Evolutionary conservation across 2,113 vertebrate species (phyloP), one percentile per base, ranked within the genome.

Genomic region (Perccottus glenii): DNA sequence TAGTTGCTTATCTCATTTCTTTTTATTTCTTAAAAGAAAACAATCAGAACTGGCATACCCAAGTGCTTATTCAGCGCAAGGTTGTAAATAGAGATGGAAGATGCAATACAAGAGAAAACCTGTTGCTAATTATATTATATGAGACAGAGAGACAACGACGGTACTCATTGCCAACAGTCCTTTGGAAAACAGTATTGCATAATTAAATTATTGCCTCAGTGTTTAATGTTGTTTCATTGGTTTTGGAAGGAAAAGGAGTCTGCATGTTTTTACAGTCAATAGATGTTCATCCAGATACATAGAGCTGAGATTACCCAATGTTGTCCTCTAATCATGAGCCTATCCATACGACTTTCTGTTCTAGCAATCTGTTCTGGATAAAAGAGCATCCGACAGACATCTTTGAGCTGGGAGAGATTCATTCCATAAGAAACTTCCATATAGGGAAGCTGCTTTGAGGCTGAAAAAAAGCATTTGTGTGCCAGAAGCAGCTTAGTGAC

Each of bases 61-160:
- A n/a, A 38, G 33, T 11, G 32, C 52, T 36, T 27, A 27, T 27
- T 27, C 19, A 36, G 11, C 33, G 1, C 52, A 36, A 35, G 32
- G 36, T 70, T 43, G 48, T 57, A 72, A 73, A 76, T 38, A 43
- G 19, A 46, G n/a, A 61, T 32, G 36, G 68, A 75, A 61, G 78
- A 61, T 33, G 58, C 53, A 46, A 70, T 60, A 38, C 35, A 40
- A 40, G 63, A 19, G 27, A 82, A 78, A 87, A 84, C 77, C 82
- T 89, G 84, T 80, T 80, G 85, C 76, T 85, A 82, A 85, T 88
- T 71, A 86, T 83, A 68, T 75, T 60, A 65, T 59, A 69, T 45
- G 45, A 75, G 69, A 36, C 58, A 10, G 58, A 51, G 75, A 46
- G 55, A 50, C 9, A 48, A 64, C 56, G 58, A 35, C 3, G 3